Evolutionary conservation across 2,888 invertebrate species (phyloP), one percentile per base, ranked within the genome.

Genomic region (Agrotis clavis): DNA sequence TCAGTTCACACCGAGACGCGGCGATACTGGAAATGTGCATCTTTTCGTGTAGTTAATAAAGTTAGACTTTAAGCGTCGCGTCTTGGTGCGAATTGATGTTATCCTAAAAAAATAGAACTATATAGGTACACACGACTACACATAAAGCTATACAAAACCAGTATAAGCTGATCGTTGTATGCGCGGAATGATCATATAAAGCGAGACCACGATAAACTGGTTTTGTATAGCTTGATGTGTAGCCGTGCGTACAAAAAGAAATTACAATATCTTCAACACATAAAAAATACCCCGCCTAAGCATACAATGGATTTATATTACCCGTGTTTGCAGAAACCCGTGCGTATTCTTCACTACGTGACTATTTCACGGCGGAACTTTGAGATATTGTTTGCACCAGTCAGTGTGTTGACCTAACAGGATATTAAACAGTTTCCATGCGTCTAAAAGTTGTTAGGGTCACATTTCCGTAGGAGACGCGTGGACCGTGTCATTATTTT

Each of bases 331-430:
- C 60, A 4, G 63, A 80, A 30, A 67, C 79, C 78, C 81, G 65
- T 66, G 82, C 74, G 67, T 30, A 57, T 67, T 67, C 64, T 63
- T 18, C 74, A 41, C 78, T 77, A 83, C 86, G 85, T 87, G 88
- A 85, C 84, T 74, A 76, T 84, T 74, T 76, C 77, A 75, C 61
- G 64, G 61, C 25, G 60, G 61, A 87, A 87, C 76, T 87, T 89
- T 82, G 79, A 77, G 79, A 81, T 83, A 81, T 84, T 84, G 83
- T 86, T 88, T 70, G 70, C 62, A 47, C 59, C 53, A 30, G 67
- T 68, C 51, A 57, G 57, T 74, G 62, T 86, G 83, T 86, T 85
- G 84, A 81, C 80, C 72, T 61, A 76, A 74, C 61, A 63, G 56
- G 66, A 74, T 81, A 86, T 85, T 83, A 86, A 83, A 81, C 56